These are phyloP conservation scores for Aspidoscelis tigris DNA, from an alignment of 2,113 vertebrate genomes.

Conservation along the genomic window DNA sequence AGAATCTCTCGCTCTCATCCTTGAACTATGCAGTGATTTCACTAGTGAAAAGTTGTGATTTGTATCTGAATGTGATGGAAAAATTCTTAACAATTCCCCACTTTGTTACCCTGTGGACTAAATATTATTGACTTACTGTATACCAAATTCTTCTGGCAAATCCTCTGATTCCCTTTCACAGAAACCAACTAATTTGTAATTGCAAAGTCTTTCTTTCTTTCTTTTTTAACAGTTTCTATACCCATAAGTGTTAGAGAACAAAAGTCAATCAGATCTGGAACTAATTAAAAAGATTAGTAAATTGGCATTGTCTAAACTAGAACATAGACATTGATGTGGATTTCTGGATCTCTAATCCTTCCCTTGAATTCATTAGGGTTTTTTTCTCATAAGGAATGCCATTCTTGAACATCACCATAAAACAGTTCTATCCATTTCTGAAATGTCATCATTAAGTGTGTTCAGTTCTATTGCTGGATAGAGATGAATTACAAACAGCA, in stretches of 20 bases:
- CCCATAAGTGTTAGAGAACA: background rate
- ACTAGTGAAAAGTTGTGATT: background rate
- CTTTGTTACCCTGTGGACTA: background rate
- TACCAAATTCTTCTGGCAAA: background rate
- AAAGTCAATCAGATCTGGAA: conserved; percentile 23
- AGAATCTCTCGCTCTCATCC: background rate
- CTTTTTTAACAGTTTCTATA: too few relatives aligned
- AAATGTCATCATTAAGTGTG: conserved; percentile 47
- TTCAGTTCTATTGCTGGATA: conserved; percentile 45
- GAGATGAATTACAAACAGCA: conserved; percentile 41
- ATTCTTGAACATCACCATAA: conserved; percentile 26
- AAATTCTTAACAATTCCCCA: background rate
- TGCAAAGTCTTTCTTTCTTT: background rate
- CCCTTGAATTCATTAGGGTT: conserved; percentile 16
- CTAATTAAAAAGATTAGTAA: conserved; percentile 53
- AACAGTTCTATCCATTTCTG: conserved; percentile 1
- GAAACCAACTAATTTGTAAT: background rate
- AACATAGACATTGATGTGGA: conserved; percentile 13
- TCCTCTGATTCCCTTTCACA: background rate
- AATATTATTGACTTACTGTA: background rate
- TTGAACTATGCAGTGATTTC: background rate
- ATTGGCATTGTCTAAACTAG: conserved; percentile 46
- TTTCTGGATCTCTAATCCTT: conserved; percentile 21
- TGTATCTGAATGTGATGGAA: too few relatives aligned
- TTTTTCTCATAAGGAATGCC: conserved; percentile 43